Percentiles rank a stretch among this genome's conserved stretches.
Conservation (phyloP, 2,797 vertebrate species). For the Melopsittacus undulatus region DNA sequence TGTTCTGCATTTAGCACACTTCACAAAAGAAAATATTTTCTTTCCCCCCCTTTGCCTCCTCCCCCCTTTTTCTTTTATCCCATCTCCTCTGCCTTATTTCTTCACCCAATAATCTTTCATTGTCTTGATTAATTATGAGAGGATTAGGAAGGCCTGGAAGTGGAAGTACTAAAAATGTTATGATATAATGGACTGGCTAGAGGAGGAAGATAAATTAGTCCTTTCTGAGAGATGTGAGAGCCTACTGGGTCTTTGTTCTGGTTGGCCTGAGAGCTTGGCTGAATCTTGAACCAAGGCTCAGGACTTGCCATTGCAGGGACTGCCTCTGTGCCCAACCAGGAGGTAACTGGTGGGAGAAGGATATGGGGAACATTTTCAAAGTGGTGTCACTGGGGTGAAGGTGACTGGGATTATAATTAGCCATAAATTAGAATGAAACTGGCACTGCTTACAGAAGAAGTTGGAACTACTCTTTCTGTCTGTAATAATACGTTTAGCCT, state of each 20-base stretch:
- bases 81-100: background rate
- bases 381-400: background rate
- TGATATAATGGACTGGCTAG: background rate
- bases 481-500: background rate
- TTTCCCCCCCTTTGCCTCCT: accelerated
- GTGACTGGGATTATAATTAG: background rate
- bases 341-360: background rate
- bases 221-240: background rate
- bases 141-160: background rate
- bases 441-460: background rate
- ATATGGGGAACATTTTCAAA: background rate
- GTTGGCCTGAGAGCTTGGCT: background rate
- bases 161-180: background rate
- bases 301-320: background rate
- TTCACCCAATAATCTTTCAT: background rate
- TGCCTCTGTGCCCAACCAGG: background rate
- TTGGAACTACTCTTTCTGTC: background rate
- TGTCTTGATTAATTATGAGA: background rate
- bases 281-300: background rate
- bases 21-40: background rate
- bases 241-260: accelerated
- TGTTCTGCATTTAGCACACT: background rate
- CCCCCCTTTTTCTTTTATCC: too few relatives aligned
- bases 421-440: background rate
- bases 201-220: background rate